Evolutionary conservation across 1,140 invertebrate species (phyloP), one percentile per base, ranked within the genome.

Genomic region (Formica exsecta): DNA sequence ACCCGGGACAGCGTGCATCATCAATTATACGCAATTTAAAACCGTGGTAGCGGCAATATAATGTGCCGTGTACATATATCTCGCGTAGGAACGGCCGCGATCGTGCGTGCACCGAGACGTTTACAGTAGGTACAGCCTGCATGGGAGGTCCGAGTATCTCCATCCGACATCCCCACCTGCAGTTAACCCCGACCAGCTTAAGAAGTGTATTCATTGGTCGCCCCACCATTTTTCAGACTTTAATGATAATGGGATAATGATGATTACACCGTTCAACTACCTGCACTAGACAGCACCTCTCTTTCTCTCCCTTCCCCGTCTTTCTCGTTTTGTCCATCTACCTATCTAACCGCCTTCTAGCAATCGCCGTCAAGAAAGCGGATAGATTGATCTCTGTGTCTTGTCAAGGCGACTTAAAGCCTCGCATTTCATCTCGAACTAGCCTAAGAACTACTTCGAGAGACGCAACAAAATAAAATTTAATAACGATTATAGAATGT

Each of bases 211-310:
- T 85, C 73, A 92, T 92, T 92, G 91, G 91, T 83, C 79, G 64
- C 44, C 62, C 91, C 91, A 89, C 91, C 90, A 92, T 92, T 92
- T 91, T 91, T 92, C 89, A 83, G 38, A 62, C 87, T 91, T 91
- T 91, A 92, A 91, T 92, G 91, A 91, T 92, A 92, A 92, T 92
- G 86, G 90, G 89, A 91, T 92, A 91, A 92, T 91, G 90, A 91
- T 91, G 91, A 92, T 92, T 92, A 91, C 77, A 90, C 77, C 81
- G 86, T 75, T 90, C 89, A 90, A 89, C 88, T 89, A 87, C 75
- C 88, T 86, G 70, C 70, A 75, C 87, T 85, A 86, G 87, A 89
- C 38, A 29, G 62, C 83, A 59, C 66, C 41, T 79, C 66, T 86
- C 84, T 87, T 54, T 54, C 70, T 83, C 65, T 70, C 13, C 11